phyloP scores from a whole-genome alignment of 2,888 invertebrate species.

The Synergus gifuensis region DNA sequence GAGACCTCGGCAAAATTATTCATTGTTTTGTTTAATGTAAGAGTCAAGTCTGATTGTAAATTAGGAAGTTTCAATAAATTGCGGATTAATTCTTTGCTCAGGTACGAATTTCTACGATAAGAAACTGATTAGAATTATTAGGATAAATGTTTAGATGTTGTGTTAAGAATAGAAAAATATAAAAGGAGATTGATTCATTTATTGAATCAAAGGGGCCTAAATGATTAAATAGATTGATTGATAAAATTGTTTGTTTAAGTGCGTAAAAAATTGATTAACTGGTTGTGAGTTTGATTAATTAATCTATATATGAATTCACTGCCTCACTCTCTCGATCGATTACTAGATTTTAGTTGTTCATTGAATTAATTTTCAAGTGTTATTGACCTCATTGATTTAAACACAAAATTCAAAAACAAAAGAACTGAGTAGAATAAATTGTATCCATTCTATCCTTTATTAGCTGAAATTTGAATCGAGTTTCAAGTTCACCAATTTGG shows the following conservation, averaged over 20 bases:
- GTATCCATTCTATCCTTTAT: neutral
- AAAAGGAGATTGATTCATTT: neutral
- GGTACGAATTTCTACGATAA: slow-evolving; percentile 54
- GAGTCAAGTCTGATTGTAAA: slow-evolving; percentile 3
- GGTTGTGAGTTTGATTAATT: neutral
- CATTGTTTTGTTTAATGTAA: neutral
- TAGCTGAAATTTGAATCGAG: neutral
- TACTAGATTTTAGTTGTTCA: too few species aligned
- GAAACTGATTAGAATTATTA: slow-evolving; percentile 46
- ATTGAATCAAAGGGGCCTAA: neutral
- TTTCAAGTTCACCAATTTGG: neutral
- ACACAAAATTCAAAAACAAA: slow-evolving; percentile 9
- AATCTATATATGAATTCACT: neutral
- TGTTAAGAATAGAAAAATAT: neutral
- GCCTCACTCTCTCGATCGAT: neutral
- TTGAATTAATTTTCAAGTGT: neutral
- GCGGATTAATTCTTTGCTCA: slow-evolving; percentile 59
- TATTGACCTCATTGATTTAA: neutral
- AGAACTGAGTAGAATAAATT: slow-evolving; percentile 30
- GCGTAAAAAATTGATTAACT: neutral
- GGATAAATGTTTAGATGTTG: slow-evolving; percentile 9
- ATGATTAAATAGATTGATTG: neutral
- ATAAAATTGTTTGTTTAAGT: neutral
- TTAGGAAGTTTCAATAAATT: neutral
- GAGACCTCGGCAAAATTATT: neutral